These are phyloP conservation scores for Oophaga sylvatica DNA, from an alignment of 2,797 vertebrate genomes.

Conservation along the genomic window DNA sequence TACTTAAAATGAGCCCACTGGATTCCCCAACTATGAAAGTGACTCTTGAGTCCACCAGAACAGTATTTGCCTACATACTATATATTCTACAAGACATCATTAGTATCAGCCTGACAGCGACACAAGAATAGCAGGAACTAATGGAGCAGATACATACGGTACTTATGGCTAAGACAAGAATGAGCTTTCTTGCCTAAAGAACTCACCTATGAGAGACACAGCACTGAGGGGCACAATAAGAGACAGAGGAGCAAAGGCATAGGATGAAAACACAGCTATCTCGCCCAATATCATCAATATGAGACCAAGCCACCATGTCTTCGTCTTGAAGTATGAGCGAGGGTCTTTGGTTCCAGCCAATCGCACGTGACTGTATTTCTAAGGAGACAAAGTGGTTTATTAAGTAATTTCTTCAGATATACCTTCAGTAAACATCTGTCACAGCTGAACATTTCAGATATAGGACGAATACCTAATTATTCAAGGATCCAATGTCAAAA, in stretches of 20 bases:
- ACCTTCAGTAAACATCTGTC: neutral
- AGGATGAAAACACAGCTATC: constrained; percentile 87
- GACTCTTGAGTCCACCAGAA: neutral
- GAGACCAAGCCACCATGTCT: constrained; percentile 93
- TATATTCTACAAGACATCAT: neutral
- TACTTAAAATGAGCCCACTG: too few species aligned
- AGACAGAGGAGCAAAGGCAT: constrained; percentile 89
- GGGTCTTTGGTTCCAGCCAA: constrained; percentile 85
- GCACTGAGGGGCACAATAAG: constrained; percentile 90
- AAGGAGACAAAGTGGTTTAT: neutral
- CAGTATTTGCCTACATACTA: neutral
- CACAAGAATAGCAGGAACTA: neutral
- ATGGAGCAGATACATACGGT: neutral
- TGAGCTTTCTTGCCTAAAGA: neutral
- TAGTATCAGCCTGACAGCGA: neutral
- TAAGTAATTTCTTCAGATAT: neutral
- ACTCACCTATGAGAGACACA: constrained; percentile 87
- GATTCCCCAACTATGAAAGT: neutral
- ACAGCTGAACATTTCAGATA: neutral
- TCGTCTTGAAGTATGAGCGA: constrained; percentile 88
- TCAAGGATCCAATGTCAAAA: too few species aligned
- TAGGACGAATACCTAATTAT: too few species aligned
- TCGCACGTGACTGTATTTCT: constrained; percentile 93
- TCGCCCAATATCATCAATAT: constrained; percentile 86
- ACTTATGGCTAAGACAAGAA: neutral